These are phyloP conservation scores for Anguilla pacifica DNA, from an alignment of 2,797 vertebrate species.

Conservation along the genomic window DNA sequence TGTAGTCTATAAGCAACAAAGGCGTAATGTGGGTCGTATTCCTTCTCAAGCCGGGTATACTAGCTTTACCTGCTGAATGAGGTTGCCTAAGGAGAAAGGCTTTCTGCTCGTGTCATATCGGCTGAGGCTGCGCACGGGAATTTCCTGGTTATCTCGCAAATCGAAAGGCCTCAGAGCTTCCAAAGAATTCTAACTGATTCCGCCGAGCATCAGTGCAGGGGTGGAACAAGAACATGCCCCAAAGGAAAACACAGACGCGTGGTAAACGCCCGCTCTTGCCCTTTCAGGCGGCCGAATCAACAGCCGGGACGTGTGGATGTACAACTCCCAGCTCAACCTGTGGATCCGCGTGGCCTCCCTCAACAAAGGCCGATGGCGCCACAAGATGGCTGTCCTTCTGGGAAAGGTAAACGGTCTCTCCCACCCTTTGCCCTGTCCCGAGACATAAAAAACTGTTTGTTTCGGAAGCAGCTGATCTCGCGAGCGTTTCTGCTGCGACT, in stretches of 20 bases:
- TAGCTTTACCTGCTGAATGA: background rate
- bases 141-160: background rate
- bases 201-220: background rate
- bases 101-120: background rate
- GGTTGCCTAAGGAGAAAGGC: background rate
- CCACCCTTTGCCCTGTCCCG: background rate
- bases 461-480: background rate
- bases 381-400: conserved; percentile 97
- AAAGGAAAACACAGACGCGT: background rate
- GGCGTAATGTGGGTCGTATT: background rate
- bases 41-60: background rate
- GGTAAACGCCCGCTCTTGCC: conserved; percentile 3
- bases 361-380: conserved; percentile 98
- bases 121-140: background rate
- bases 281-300: conserved; percentile 94
- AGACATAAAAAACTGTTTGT: background rate
- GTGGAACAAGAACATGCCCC: background rate
- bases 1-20: background rate
- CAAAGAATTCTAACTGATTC: background rate
- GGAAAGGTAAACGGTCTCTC: conserved; percentile 86
- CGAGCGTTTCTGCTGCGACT: background rate
- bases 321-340: conserved; percentile 97
- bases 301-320: conserved; percentile 98
- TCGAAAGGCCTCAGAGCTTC: background rate
- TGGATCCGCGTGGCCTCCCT: conserved; percentile 98